Percentiles rank a stretch among this genome's conserved stretches.
Evolutionary conservation across 2,888 invertebrate species (phyloP).

Genomic region (Tachina lurida): DNA sequence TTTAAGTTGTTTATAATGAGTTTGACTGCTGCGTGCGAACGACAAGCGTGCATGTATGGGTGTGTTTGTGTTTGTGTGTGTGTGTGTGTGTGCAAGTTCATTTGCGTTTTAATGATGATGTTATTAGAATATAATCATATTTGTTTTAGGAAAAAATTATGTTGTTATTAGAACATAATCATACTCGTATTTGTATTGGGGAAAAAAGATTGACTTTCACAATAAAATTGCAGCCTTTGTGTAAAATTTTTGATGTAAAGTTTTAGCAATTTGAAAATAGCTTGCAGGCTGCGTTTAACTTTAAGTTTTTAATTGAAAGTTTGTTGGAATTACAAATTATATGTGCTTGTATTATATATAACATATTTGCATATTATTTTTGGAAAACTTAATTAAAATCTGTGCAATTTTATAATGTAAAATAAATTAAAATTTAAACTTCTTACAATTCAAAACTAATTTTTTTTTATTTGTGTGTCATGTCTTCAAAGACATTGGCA

Average conservation of each 20-base stretch:
- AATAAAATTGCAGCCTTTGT: not conserved
- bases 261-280: not conserved
- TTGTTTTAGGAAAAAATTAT: not conserved
- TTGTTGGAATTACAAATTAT: too few relatives aligned
- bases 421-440: too few relatives aligned
- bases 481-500: too few relatives aligned
- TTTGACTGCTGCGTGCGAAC: not conserved
- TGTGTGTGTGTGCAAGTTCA: not conserved
- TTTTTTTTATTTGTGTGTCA: too few relatives aligned
- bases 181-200: not conserved
- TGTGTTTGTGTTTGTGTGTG: not conserved
- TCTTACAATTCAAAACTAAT: too few relatives aligned
- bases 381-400: too few relatives aligned
- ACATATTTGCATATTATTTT: too few relatives aligned
- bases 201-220: not conserved
- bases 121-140: not conserved
- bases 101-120: slow-evolving; percentile 14
- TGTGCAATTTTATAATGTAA: too few relatives aligned
- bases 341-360: too few relatives aligned
- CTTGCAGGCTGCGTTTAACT: too few relatives aligned
- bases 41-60: too few relatives aligned
- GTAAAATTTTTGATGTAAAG: not conserved
- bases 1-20: not conserved
- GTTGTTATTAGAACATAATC: slow-evolving; percentile 5
- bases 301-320: too few relatives aligned